phyloP scores from a whole-genome alignment of 2,888 invertebrate species.

The Poecilus cupreus region DNA sequence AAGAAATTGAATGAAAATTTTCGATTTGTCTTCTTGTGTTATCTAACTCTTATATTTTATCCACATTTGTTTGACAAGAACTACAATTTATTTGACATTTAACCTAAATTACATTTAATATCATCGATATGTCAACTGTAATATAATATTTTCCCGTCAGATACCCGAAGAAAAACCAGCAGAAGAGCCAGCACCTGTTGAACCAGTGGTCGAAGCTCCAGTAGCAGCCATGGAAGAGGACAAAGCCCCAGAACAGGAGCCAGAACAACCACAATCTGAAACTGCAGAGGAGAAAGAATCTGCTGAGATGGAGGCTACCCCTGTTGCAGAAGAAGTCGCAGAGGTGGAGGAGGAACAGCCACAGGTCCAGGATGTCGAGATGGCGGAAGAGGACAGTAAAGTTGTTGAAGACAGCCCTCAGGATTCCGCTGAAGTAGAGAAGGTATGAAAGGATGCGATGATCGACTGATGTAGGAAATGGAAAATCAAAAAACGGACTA shows the following conservation, averaged over 20 bases:
- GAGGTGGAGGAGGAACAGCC: slow-evolving; percentile 66
- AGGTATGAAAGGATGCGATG: too few species aligned
- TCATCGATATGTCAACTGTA: too few species aligned
- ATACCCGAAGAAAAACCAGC: background rate
- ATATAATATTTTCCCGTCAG: background rate
- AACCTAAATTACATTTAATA: too few species aligned
- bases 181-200: background rate
- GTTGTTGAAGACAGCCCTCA: slow-evolving; percentile 67
- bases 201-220: slow-evolving; percentile 60
- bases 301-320: slow-evolving; percentile 47
- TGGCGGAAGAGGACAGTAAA: slow-evolving; percentile 50
- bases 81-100: too few species aligned
- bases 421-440: slow-evolving; percentile 69
- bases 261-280: background rate
- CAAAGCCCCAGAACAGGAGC: slow-evolving; percentile 62
- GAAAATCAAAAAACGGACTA: too few species aligned
- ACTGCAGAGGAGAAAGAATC: slow-evolving; percentile 63
- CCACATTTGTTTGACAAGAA: too few species aligned
- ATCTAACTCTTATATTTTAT: too few species aligned
- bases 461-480: too few species aligned
- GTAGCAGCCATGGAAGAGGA: slow-evolving; percentile 61
- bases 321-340: slow-evolving; percentile 55
- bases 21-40: too few species aligned
- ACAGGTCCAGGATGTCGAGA: slow-evolving; percentile 63
- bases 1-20: too few species aligned